Percentiles rank a stretch among this genome's conserved stretches.
Evolutionary conservation across 2,113 vertebrate species (phyloP).

Genomic region (Hyla sarda): DNA sequence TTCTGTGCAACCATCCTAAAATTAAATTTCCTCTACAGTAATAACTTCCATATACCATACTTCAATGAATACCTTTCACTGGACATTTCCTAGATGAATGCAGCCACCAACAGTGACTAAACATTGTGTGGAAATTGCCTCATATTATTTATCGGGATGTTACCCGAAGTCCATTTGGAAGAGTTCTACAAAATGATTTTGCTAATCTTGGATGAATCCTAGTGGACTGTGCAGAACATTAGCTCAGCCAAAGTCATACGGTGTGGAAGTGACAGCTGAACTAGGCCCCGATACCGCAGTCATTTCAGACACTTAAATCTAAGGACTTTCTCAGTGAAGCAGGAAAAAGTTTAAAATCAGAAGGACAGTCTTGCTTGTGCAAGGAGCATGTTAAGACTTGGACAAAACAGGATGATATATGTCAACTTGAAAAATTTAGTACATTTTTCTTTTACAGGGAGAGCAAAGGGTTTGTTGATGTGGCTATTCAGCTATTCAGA

Average conservation of each 20-base stretch:
- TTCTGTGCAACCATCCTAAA: background rate
- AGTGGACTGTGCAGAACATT: background rate
- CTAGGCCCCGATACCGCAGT: conserved; percentile 2
- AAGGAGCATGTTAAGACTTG: conserved; percentile 53
- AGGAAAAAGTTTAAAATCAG: conserved; percentile 3
- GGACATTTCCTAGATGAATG: conserved; percentile 19
- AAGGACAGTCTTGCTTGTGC: conserved; percentile 10
- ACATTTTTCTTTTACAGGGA: conserved; percentile 30
- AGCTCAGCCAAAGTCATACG: background rate
- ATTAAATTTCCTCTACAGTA: background rate
- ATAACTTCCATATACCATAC: background rate
- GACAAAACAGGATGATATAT: conserved; percentile 39
- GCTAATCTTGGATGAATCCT: background rate
- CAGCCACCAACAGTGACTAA: background rate
- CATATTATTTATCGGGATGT: conserved; percentile 32
- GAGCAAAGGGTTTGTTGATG: background rate
- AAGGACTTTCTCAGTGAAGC: conserved; percentile 48
- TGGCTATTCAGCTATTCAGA: conserved; percentile 12
- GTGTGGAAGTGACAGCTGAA: background rate
- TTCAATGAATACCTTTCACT: conserved; percentile 25
- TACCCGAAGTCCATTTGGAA: background rate
- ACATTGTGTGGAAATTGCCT: conserved; percentile 33
- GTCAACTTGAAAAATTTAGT: conserved; percentile 31
- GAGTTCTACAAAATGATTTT: background rate
- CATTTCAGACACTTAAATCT: conserved; percentile 43